Conservation (phyloP, 2,113 vertebrate species). For the Coturnix japonica region DNA sequence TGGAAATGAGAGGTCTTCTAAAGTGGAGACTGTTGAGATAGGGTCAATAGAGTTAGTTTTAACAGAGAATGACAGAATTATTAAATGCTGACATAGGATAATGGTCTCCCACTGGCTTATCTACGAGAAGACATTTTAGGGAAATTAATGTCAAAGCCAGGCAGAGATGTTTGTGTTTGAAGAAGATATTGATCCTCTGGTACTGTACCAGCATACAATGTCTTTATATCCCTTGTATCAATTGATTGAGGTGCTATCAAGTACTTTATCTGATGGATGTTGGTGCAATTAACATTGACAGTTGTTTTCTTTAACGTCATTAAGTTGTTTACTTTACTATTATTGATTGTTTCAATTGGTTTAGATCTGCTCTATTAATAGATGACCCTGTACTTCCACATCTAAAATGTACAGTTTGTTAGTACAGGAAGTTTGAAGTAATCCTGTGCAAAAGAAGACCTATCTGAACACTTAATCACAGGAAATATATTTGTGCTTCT, state of each 20-base stretch:
- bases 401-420: not conserved
- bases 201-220: not conserved
- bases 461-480: not conserved
- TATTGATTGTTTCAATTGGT: not conserved
- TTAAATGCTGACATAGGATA: not conserved
- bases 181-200: constrained; percentile 27
- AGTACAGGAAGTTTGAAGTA: not conserved
- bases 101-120: not conserved
- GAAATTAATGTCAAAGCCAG: constrained; percentile 24
- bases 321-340: not conserved
- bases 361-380: not conserved
- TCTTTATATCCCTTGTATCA: constrained; percentile 18
- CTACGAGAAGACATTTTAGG: not conserved
- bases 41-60: not conserved
- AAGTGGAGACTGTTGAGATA: not conserved
- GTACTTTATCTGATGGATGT: constrained; percentile 20
- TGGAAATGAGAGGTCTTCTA: not conserved
- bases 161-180: constrained; percentile 3
- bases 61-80: not conserved
- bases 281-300: not conserved
- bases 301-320: not conserved
- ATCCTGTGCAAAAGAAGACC: not conserved
- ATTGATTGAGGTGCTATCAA: not conserved
- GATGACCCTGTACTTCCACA: not conserved
- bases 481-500: not conserved